Percentiles rank a stretch among this genome's conserved stretches.
These are phyloP conservation scores for Troides helena DNA, from an alignment of 2,888 invertebrate species.

Conservation along the genomic window DNA sequence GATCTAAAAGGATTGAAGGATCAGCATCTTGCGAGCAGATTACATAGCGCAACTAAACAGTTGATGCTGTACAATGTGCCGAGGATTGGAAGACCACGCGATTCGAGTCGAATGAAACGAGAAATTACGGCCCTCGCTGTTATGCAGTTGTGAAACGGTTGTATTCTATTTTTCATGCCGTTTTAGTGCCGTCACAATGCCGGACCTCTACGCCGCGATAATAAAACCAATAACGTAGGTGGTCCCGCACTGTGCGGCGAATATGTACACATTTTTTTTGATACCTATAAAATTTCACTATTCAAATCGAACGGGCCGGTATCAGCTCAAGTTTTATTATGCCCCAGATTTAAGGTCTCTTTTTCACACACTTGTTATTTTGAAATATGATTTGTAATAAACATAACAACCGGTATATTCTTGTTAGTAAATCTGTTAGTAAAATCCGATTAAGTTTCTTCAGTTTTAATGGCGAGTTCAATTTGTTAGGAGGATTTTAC, in stretches of 20 bases:
- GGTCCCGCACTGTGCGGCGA: slow-evolving; percentile 58
- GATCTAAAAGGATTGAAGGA: slow-evolving; percentile 1
- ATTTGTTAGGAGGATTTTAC: no score
- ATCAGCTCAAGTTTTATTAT: slow-evolving; percentile 24
- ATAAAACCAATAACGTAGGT: slow-evolving; percentile 66
- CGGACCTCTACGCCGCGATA: slow-evolving; percentile 48
- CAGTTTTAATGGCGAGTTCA: no score
- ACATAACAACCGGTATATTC: no score
- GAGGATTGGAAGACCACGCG: slow-evolving; percentile 15
- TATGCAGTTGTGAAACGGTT: slow-evolving; percentile 34
- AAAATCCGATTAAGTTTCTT: no score
- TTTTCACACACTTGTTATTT: background rate
- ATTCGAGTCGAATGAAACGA: slow-evolving; percentile 24
- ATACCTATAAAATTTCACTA: slow-evolving; percentile 65
- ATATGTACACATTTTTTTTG: slow-evolving; percentile 64
- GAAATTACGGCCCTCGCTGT: slow-evolving; percentile 35
- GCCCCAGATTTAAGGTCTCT: slow-evolving; percentile 14
- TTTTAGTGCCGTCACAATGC: slow-evolving; percentile 45
- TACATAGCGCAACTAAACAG: slow-evolving; percentile 23
- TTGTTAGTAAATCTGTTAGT: no score
- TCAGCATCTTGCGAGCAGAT: slow-evolving; percentile 15
- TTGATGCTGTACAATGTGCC: slow-evolving; percentile 21
- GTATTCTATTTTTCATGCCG: slow-evolving; percentile 49
- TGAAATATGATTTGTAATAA: no score
- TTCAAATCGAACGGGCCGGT: slow-evolving; percentile 51